phyloP scores from a whole-genome alignment of 2,113 vertebrate species.

The Mesitornis unicolor region DNA sequence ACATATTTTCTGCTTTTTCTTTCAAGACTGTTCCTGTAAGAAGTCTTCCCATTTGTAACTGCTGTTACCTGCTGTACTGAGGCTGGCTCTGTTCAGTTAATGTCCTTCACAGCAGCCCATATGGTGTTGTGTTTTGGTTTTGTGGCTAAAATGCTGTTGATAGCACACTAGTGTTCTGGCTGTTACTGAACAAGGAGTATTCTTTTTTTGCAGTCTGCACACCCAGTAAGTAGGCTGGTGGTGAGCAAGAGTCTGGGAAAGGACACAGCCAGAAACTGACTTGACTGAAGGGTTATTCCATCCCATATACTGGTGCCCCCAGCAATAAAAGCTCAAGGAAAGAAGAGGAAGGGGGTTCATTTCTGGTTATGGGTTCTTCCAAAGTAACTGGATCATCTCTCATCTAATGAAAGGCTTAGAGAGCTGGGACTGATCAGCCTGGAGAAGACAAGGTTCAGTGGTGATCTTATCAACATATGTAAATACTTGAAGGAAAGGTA shows the following conservation, averaged over 20 bases:
- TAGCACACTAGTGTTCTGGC: neutral
- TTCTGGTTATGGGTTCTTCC: neutral
- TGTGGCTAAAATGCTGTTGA: neutral
- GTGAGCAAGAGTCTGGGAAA: neutral
- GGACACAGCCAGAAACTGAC: neutral
- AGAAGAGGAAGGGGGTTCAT: neutral
- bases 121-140: neutral
- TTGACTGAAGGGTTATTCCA: neutral
- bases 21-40: neutral
- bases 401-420: neutral
- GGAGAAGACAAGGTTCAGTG: neutral
- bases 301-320: too few relatives aligned
- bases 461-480: neutral
- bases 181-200: neutral
- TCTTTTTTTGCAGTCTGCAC: neutral
- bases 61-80: neutral
- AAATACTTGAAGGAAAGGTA: neutral
- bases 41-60: neutral
- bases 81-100: neutral
- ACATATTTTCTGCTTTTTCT: neutral
- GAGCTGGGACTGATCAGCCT: neutral
- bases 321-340: neutral
- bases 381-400: neutral
- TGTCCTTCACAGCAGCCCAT: neutral
- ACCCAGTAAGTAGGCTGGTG: fast-evolving